Evolutionary conservation across 2,797 vertebrate species (phyloP), one percentile per base, ranked within the genome.

Genomic region (Xenops minutus): DNA sequence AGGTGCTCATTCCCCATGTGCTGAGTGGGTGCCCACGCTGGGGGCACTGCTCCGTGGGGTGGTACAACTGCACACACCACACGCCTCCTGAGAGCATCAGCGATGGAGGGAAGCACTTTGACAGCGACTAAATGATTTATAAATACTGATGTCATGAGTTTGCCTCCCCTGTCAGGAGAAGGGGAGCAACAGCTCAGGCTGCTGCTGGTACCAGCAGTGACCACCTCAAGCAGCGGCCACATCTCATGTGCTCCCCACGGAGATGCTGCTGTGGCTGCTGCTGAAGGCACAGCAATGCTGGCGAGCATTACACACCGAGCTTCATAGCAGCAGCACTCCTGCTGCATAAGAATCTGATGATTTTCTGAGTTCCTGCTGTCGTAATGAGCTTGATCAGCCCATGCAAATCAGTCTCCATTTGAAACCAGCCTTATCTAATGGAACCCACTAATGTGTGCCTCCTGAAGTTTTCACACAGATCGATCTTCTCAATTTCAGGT

Each of bases 381-480:
- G 94, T 95, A 97, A 98, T 98, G 96, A 97, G 96, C 94, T 97
- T 96, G 92, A 98, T 98, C 97, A 97, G 87, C 93, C 95, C 88
- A 96, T 97, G 95, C 93, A 98, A 98, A 98, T 96, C 95, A 96
- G 84, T 87, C 90, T 81, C 92, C 94, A 96, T 96, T 95, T 97
- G 97, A 97, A 97, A 96, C 81, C 93, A 97, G 96, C 92, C 96
- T 94, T 96, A 95, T 91, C 97, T 91, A 96, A 97, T 80, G 82
- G 77, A 96, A 90, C 88, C 94, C 14, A 20, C 92, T 93, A 68
- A 71, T 86, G 75, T 97, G 95, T 97, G 89, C 89, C 77, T 94
- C 86, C 92, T 74, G 88, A 95, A 95, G 95, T 94, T 97, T 86
- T 91, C 58, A 91, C 15, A 34, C 72, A 48, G 61, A 91, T 95